Base-by-base conservation (phyloP, 2,797 vertebrate species). In the Eurystomus glaucurus region DNA sequence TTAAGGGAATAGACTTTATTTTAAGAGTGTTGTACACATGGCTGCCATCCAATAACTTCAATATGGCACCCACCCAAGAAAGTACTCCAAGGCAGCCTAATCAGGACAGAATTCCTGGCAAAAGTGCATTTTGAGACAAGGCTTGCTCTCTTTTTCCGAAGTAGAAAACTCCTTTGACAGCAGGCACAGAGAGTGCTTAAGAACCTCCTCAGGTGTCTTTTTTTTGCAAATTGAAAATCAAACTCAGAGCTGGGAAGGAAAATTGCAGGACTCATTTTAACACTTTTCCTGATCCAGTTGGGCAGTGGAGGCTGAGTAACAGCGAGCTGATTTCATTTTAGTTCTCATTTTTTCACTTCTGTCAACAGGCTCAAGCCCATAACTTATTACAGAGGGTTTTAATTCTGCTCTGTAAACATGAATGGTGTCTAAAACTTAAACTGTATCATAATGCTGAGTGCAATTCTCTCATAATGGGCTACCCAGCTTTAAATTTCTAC, bases 1-100 rank as follows among this genome's bases (percentile, higher is more conserved):
- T 97, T 91, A 96, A 93, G 33, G 79, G 94, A 81, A 96, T 86
- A 86, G 82, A 50, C 69, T 93, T 97, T 94, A 95, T 93, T 92
- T 93, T 86, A 79, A 72, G 93, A 96, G 65, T 72, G 85, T 80
- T 93, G 89, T 96, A 76, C 90, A 82, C 75, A 70, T 91, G 82
- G 79, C 88, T 96, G 74, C 51, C 39, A 66, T 97, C 90, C 83
- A 97, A 85, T 41, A 90, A 96, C 78, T 76, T 96, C 68, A 91
- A 48, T 29, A 82, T 97, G 92, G 89, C 93, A 96, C 84, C 31
- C 68, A 93, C 69, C 93, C 90, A 90, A 70, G 82, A 89, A 96
- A 96, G 60, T 10, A 90, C 80, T 95, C 79, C 82, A 81, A 83
- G 82, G 76, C 82, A 84, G 85, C 72, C 85, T 96, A 92, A 95